Base-by-base conservation (phyloP, 2,797 vertebrate genomes). In the Emydoidea blandingii region DNA sequence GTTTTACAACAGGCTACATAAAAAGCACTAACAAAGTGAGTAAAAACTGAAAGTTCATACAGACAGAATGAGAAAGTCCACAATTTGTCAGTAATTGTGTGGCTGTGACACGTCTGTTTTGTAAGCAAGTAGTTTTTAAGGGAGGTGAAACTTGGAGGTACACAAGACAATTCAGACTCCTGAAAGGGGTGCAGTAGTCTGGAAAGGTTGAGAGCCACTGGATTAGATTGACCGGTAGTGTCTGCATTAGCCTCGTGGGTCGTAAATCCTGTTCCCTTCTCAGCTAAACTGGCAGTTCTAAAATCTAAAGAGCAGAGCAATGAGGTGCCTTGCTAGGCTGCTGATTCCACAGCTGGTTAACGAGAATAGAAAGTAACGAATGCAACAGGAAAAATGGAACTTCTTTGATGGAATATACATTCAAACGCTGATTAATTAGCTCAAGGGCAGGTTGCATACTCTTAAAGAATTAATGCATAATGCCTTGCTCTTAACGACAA, bases 391-490 rank as follows among this genome's bases (percentile, higher is more conserved):
- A 62, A 62, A 94, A 90, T 23, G 41, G 88, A 93, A 89, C 6
- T 72, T 93, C 59, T 44, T 10, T 0, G 49, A 79, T 59, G 56
- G 80, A 94, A 50, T 34, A 49, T 79, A 80, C 81, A 90, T 88
- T 83, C 88, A 76, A 76, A 47, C 44, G 7, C 74, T 47, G 44
- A 29, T 76, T 81, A 95, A 87, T 90, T 84, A 54, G 93, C 74
- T 14, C 31, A 86, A 88, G 76, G 88, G 81, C 88, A 94, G 94
- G 90, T 89, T 31, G 57, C 81, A 79, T 92, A 85, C 90, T 92
- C 81, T 47, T 79, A 44, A 91, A 92, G 92, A 88, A 94, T 95
- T 62, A 31, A 92, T 6, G 2, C 53, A 90, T 93, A 92, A 89
- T 93, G 89, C 88, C 94, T 47, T 8, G 78, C 80, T 8, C 44